Conservation (phyloP, 2,888 invertebrate genomes). For the Polia nebulosa region DNA sequence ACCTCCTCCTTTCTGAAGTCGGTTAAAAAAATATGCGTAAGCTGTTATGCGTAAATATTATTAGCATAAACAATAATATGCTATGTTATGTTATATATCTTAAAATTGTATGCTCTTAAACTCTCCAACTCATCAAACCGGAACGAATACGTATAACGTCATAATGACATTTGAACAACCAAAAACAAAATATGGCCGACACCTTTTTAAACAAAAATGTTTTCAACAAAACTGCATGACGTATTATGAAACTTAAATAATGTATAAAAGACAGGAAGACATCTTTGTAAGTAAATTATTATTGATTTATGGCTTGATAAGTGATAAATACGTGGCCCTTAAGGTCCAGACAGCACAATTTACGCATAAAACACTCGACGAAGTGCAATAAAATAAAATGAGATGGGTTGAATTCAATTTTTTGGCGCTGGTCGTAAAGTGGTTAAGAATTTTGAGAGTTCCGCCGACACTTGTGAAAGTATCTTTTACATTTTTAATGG, state of each 20-base stretch:
- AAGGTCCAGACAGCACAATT: constrained; percentile 43
- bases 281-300: constrained; percentile 44
- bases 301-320: constrained; percentile 57
- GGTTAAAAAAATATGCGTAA: too few species aligned
- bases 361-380: constrained; percentile 39
- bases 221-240: constrained; percentile 5
- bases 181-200: constrained; percentile 16
- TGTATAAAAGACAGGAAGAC: constrained; percentile 46
- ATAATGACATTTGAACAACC: background rate
- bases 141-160: constrained; percentile 2
- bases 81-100: too few species aligned
- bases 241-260: constrained; percentile 21
- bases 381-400: constrained; percentile 62
- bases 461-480: constrained; percentile 20
- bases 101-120: too few species aligned
- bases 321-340: constrained; percentile 54
- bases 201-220: constrained; percentile 13
- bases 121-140: background rate
- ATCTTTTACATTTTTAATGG: background rate
- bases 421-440: constrained; percentile 22
- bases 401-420: constrained; percentile 35
- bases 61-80: too few species aligned
- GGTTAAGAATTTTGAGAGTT: constrained; percentile 38
- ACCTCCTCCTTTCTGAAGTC: too few species aligned
- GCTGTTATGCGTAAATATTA: too few species aligned